Evolutionary conservation across 2,113 vertebrate genomes (phyloP), one percentile per base, ranked within the genome.

Genomic region (Hemiscyllium ocellatum): DNA sequence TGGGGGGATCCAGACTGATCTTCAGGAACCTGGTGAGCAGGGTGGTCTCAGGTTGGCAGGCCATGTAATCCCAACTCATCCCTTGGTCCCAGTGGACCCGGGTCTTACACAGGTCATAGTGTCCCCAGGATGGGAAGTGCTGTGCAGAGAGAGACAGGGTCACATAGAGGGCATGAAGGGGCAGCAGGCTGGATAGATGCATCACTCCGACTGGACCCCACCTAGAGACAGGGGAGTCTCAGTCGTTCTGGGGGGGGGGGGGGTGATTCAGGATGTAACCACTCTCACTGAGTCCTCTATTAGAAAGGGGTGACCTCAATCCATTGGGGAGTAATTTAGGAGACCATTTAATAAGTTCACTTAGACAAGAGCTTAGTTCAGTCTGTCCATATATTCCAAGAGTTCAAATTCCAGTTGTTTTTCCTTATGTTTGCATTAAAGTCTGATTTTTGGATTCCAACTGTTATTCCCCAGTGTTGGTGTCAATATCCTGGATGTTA

Each of bases 21-120:
- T 98, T 99, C 95, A 99, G 98, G n/a, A 97, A 99, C 96, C 98
- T 98, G 97, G 99, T 99, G 99, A 99, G 99, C 97, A 99, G 98
- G 65, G 98, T 98, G 69, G 98, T 98, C 97, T 99, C 99, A 0
- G 99, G 99, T 96, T 99, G 99, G 97, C 99, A 99, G 96, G 99
- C 99, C 98, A 99, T 99, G 98, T 99, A 99, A 98, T 99, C 99
- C 99, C 99, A 99, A 96, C 98, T 98, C 96, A 99, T 98, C 96
- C 98, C 99, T 96, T 99, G 99, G 91, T 99, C 99, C 0, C 98
- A 98, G 97, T 99, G 99, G 96, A 99, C 97, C 97, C 99, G 98
- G 96, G 98, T 99, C 97, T 99, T 99, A 96, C 99, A 99, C 95
- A 99, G 98, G 0, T 99, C 99, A 72, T 99, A 99, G 97, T 99